Evolutionary conservation across 2,113 vertebrate genomes (phyloP).

Genomic region (Echinops telfairi): DNA sequence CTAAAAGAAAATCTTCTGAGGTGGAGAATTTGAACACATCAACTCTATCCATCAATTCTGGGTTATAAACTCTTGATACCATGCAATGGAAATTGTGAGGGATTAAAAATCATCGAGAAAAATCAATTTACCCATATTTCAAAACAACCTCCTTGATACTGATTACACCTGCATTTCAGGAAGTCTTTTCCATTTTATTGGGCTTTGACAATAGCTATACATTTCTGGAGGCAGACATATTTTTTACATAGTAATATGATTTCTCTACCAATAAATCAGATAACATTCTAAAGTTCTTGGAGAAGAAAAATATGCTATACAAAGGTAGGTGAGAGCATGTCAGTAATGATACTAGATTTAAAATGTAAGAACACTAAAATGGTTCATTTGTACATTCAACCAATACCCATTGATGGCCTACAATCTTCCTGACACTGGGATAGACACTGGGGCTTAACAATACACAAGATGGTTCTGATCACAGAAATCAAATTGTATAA

Average conservation of each 20-base stretch:
- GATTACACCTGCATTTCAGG: neutral
- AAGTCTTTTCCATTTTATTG: neutral
- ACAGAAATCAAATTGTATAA: too few relatives aligned
- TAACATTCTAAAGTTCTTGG: neutral
- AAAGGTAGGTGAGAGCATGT: neutral
- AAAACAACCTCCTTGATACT: neutral
- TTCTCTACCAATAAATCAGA: conserved; percentile 31
- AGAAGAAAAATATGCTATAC: neutral
- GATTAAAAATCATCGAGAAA: neutral
- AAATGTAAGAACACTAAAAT: neutral
- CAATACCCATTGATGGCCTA: neutral
- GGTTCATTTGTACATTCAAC: neutral
- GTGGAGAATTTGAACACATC: conserved; percentile 23
- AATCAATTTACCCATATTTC: neutral
- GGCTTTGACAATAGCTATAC: neutral
- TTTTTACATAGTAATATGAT: neutral
- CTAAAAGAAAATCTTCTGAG: neutral
- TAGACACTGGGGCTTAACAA: neutral
- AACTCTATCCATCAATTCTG: conserved; percentile 30
- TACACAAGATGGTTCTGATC: too few relatives aligned
- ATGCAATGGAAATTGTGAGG: neutral
- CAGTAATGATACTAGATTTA: neutral
- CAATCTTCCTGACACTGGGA: neutral
- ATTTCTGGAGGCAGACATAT: conserved; percentile 20
- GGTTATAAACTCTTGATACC: neutral